phyloP scores from a whole-genome alignment of 2,888 invertebrate genomes.

The Thalpophila matura region DNA sequence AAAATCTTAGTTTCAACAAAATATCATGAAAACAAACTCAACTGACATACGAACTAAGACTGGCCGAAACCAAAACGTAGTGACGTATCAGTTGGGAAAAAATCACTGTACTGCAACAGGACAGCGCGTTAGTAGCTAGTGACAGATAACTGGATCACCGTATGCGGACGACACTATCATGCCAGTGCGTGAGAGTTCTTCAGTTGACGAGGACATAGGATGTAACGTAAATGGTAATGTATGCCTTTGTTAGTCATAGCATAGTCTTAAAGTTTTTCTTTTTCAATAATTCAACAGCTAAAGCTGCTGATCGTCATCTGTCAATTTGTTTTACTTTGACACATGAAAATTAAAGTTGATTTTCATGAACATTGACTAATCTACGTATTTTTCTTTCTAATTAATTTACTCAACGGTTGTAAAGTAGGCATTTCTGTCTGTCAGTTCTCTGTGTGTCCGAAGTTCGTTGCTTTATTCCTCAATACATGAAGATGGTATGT shows the following conservation, averaged over 20 bases:
- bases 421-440: too few species aligned
- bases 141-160: conserved; percentile 51
- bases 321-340: too few species aligned
- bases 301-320: too few species aligned
- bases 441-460: too few species aligned
- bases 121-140: conserved; percentile 29
- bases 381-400: too few species aligned
- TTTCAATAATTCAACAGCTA: too few species aligned
- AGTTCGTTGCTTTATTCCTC: background rate
- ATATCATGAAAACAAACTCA: conserved; percentile 33
- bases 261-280: background rate
- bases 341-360: too few species aligned
- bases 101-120: conserved; percentile 11
- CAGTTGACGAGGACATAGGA: conserved; percentile 29
- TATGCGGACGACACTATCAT: conserved; percentile 40
- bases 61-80: conserved; percentile 30
- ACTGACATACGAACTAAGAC: conserved; percentile 18
- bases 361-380: too few species aligned
- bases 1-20: conserved; percentile 19
- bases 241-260: too few species aligned
- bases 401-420: too few species aligned
- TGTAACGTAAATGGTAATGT: too few species aligned
- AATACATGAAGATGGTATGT: background rate
- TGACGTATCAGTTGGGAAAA: conserved; percentile 33
- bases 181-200: conserved; percentile 41